These are phyloP conservation scores for Pomatostomus ruficeps DNA, from an alignment of 2,113 vertebrate species.

Conservation along the genomic window DNA sequence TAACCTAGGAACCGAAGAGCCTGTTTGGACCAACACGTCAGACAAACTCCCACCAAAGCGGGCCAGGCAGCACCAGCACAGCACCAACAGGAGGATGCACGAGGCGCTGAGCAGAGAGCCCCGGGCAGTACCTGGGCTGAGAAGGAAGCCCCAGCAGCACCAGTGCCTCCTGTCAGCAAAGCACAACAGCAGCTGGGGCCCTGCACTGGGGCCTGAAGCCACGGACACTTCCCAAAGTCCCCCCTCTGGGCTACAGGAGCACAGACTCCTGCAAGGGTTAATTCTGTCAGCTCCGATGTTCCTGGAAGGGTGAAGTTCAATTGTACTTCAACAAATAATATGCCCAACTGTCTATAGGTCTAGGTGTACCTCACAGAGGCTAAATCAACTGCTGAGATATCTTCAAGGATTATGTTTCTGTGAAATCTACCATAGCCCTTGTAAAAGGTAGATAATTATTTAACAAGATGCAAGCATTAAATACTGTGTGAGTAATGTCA, in stretches of 20 bases:
- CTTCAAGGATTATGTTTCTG: not conserved
- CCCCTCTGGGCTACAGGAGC: not conserved
- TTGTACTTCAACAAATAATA: not conserved
- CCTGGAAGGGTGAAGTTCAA: not conserved
- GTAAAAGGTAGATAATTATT: not conserved
- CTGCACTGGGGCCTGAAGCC: not conserved
- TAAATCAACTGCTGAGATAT: not conserved
- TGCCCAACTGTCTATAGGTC: not conserved
- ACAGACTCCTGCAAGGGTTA: not conserved
- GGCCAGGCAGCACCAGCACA: not conserved
- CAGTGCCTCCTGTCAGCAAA: not conserved
- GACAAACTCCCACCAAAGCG: too few species aligned
- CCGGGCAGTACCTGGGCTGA: not conserved
- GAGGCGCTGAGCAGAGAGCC: not conserved
- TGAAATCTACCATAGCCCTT: not conserved
- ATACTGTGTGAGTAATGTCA: not conserved
- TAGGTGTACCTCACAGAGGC: not conserved
- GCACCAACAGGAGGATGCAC: fast-evolving
- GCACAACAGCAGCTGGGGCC: not conserved
- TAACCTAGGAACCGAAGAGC: not conserved
- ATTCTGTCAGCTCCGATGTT: not conserved
- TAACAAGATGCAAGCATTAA: not conserved
- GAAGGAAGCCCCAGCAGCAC: not conserved
- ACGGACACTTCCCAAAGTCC: not conserved
- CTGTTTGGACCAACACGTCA: not conserved